A percentile compares a stretch with the other conserved stretches of the same genome.
phyloP scores from a whole-genome alignment of 2,113 vertebrate species.

The Callorhinus ursinus region DNA sequence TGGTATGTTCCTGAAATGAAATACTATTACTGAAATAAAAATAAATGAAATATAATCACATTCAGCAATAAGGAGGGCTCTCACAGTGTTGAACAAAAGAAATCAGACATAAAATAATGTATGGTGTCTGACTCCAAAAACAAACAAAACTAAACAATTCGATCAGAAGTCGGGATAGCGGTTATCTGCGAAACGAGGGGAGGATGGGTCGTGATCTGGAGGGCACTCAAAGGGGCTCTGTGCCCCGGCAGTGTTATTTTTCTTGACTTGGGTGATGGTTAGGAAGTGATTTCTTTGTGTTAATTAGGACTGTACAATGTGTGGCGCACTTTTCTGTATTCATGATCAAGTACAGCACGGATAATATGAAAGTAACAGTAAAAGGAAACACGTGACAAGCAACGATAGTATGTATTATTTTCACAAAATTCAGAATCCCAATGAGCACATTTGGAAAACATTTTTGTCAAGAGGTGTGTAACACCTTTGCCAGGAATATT shows the following conservation, averaged over 20 bases:
- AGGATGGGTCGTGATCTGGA: not conserved
- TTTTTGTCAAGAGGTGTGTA: not conserved
- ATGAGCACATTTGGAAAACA: slow-evolving; percentile 9
- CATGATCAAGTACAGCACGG: not conserved
- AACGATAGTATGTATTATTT: not conserved
- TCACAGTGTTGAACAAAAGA: not conserved
- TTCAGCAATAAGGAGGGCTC: not conserved
- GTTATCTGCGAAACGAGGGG: not conserved
- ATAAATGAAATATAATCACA: not conserved
- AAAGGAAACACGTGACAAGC: not conserved
- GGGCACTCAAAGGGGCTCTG: not conserved
- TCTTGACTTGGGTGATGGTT: not conserved
- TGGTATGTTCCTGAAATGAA: not conserved
- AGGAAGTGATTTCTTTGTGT: not conserved
- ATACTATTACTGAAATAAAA: slow-evolving; percentile 20
- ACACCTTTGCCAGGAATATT: not conserved
- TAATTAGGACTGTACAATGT: not conserved
- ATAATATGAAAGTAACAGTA: not conserved
- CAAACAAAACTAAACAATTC: not conserved
- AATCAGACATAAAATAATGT: not conserved
- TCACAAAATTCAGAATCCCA: slow-evolving; percentile 31
- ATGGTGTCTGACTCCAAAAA: not conserved
- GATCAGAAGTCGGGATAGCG: not conserved
- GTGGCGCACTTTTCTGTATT: not conserved
- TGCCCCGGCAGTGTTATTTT: not conserved